Conservation (phyloP, 2,888 invertebrate species). For the Tigriopus californicus region DNA sequence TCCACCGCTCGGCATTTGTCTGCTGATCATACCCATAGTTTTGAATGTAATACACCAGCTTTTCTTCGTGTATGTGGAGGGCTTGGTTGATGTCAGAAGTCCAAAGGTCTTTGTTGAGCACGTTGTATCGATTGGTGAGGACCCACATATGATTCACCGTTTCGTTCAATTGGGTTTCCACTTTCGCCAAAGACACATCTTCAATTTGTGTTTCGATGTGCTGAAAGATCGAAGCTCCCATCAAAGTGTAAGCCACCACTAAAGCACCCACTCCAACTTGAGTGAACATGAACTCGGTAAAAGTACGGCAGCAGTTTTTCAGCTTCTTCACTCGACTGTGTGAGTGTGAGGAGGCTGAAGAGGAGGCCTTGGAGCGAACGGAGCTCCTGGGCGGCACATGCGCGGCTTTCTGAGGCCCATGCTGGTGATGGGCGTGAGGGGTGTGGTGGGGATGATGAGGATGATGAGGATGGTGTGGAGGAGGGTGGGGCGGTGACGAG, state of each 20-base stretch:
- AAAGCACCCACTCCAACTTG: constrained; percentile 60
- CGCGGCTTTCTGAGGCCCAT: too few species aligned
- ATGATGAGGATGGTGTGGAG: too few species aligned
- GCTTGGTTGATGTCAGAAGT: constrained; percentile 18
- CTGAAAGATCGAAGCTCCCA: constrained; percentile 39
- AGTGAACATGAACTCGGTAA: constrained; percentile 78
- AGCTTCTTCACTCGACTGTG: constrained; percentile 44
- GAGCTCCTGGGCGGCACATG: constrained; percentile 3
- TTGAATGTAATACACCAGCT: constrained; percentile 16
- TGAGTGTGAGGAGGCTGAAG: constrained; percentile 37
- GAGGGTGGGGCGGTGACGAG: too few species aligned
- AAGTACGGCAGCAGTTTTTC: constrained; percentile 64
- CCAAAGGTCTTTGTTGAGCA: constrained; percentile 39
- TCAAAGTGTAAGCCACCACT: constrained; percentile 65
- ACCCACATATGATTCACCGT: constrained; percentile 43
- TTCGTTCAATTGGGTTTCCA: constrained; percentile 28
- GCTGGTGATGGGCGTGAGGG: too few species aligned
- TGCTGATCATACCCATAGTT: constrained; percentile 49
- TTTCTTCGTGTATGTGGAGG: constrained; percentile 14
- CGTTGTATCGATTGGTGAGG: constrained; percentile 41
- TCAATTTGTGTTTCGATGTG: constrained; percentile 44
- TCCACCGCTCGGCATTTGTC: constrained; percentile 48
- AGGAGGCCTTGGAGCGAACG: constrained; percentile 18
- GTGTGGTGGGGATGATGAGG: too few species aligned
- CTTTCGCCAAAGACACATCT: constrained; percentile 29